phyloP scores from a whole-genome alignment of 92 coral and sea anemone species.

The Isaurus tuberculatus region DNA sequence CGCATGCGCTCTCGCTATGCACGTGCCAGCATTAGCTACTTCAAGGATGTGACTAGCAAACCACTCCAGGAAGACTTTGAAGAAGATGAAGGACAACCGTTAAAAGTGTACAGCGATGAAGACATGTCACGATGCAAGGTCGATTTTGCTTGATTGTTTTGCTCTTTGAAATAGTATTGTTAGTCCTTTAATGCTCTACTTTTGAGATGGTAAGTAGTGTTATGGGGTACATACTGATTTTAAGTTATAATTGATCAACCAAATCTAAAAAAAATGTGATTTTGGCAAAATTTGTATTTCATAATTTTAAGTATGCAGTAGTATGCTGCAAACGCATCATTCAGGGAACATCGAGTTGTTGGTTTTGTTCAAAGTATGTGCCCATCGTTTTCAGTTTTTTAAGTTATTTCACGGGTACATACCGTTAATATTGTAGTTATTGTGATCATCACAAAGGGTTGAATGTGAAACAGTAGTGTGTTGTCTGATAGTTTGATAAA shows the following conservation, averaged over 20 bases:
- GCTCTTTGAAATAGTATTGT: not conserved
- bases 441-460: not conserved
- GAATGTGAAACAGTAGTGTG: not conserved
- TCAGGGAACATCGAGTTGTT: not conserved
- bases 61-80: slow-evolving; percentile 39
- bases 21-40: slow-evolving; percentile 44
- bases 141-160: slow-evolving; percentile 23
- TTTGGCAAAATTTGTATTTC: not conserved
- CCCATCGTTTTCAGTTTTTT: too few relatives aligned
- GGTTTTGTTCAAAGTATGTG: not conserved
- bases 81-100: not conserved
- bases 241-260: not conserved
- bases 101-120: slow-evolving; percentile 33
- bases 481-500: not conserved
- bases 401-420: too few relatives aligned
- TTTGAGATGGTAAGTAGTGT: not conserved
- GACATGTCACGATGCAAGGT: slow-evolving; percentile 16
- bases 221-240: not conserved
- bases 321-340: not conserved
- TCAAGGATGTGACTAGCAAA: slow-evolving; percentile 23
- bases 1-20: slow-evolving; percentile 20
- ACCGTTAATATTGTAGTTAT: too few relatives aligned
- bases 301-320: not conserved
- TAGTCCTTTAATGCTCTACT: not conserved
- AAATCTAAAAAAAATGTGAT: not conserved